A percentile compares a stretch with the other conserved stretches of the same genome.
Conservation (phyloP, 2,797 vertebrate genomes). For the Chaetophractus vellerosus region DNA sequence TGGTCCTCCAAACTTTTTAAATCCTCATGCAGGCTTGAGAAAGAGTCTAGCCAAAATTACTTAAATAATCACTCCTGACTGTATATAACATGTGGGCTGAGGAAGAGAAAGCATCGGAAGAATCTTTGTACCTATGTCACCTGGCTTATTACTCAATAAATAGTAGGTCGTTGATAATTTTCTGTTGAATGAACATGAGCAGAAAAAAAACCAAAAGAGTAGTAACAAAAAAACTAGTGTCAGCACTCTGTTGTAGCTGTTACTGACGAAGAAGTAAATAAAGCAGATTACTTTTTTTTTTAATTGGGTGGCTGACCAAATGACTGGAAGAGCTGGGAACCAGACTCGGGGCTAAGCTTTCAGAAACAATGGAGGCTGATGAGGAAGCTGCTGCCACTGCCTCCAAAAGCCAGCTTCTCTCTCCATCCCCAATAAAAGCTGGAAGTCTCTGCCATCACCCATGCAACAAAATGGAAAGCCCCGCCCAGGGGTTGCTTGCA, state of each 20-base stretch:
- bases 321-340: not conserved
- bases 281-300: not conserved
- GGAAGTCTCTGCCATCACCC: not conserved
- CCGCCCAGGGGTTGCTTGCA: not conserved
- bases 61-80: constrained; percentile 37
- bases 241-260: not conserved
- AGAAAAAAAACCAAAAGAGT: no score
- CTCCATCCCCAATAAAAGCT: not conserved
- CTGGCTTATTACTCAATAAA: not conserved
- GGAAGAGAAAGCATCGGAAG: not conserved
- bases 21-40: constrained; percentile 29
- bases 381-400: not conserved
- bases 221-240: not conserved
- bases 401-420: not conserved
- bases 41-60: constrained; percentile 49
- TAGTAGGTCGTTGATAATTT: not conserved
- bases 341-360: not conserved
- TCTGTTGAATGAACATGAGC: not conserved
- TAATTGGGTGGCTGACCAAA: not conserved
- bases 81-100: not conserved
- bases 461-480: not conserved
- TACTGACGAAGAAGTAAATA: not conserved
- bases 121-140: not conserved
- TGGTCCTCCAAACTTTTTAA: constrained; percentile 9
- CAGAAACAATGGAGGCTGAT: not conserved